Conservation (phyloP, 1,140 invertebrate species). For the Onthophagus taurus region DNA sequence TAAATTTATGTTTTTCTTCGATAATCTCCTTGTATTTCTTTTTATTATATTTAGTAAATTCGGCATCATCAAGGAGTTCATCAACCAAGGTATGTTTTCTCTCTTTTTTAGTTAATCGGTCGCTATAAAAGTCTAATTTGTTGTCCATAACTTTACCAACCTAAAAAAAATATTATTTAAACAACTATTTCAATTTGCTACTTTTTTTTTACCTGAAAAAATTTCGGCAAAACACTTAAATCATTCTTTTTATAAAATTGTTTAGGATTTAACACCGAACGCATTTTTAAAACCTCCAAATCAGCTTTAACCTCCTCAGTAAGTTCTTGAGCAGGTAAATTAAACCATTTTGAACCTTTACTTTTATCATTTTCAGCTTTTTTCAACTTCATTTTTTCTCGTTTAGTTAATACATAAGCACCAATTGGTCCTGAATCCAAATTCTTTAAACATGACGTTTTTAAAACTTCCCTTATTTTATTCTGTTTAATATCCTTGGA, state of each 20-base stretch:
- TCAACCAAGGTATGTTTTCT: slow-evolving; percentile 85
- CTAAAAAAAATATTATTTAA: slow-evolving; percentile 37
- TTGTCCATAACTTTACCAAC: slow-evolving; percentile 67
- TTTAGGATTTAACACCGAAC: slow-evolving; percentile 84
- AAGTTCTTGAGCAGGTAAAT: slow-evolving; percentile 76
- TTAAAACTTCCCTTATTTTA: no score
- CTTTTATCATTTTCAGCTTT: slow-evolving; percentile 65
- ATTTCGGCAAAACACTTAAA: slow-evolving; percentile 76
- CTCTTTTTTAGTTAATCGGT: slow-evolving; percentile 74
- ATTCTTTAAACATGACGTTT: no score
- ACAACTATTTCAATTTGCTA: slow-evolving; percentile 9
- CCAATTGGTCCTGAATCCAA: no score
- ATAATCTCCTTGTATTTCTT: slow-evolving; percentile 72
- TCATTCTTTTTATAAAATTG: slow-evolving; percentile 92
- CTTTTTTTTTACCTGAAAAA: slow-evolving; percentile 81
- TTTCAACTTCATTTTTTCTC: no score
- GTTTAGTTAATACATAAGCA: no score
- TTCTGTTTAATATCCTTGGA: no score
- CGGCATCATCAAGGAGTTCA: slow-evolving; percentile 80
- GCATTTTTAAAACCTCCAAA: slow-evolving; percentile 81
- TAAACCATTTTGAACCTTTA: slow-evolving; percentile 79
- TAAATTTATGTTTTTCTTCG: slow-evolving; percentile 55
- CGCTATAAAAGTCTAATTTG: slow-evolving; percentile 60
- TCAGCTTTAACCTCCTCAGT: slow-evolving; percentile 82
- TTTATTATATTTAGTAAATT: slow-evolving; percentile 80